Evolutionary conservation across 2,797 vertebrate species (phyloP).

Genomic region (Bufotes viridis): DNA sequence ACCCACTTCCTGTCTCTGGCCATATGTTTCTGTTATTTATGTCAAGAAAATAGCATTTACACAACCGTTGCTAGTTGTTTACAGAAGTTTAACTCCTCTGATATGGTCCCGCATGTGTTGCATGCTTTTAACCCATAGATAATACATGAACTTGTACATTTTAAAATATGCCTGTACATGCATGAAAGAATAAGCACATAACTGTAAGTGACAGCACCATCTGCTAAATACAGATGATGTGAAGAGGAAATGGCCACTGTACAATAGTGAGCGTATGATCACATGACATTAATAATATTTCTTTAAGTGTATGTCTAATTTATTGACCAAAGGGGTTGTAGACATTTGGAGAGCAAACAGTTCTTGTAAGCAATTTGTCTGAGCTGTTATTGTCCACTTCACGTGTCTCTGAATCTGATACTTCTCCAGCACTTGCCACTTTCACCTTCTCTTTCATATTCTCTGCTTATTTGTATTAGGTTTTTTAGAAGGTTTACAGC

Average conservation of each 20-base stretch:
- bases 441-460: slow-evolving; percentile 40
- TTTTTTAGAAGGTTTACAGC: slow-evolving; percentile 22
- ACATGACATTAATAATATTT: slow-evolving; percentile 79
- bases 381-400: slow-evolving; percentile 36
- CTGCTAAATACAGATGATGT: slow-evolving; percentile 84
- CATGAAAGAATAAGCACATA: slow-evolving; percentile 85
- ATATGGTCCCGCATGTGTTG: slow-evolving; percentile 79
- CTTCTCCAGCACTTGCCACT: slow-evolving; percentile 62
- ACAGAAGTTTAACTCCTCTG: slow-evolving; percentile 87
- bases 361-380: neutral
- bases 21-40: slow-evolving; percentile 92
- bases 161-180: slow-evolving; percentile 84
- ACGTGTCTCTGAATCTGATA: slow-evolving; percentile 51
- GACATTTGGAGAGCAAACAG: slow-evolving; percentile 56
- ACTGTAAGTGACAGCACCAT: slow-evolving; percentile 85
- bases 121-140: slow-evolving; percentile 87
- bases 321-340: slow-evolving; percentile 66
- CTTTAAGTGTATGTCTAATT: slow-evolving; percentile 80
- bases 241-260: slow-evolving; percentile 77
- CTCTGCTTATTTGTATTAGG: slow-evolving; percentile 49
- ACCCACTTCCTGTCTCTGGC: slow-evolving; percentile 83
- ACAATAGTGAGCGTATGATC: slow-evolving; percentile 75
- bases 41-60: slow-evolving; percentile 88
- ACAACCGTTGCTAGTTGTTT: slow-evolving; percentile 83
- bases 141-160: slow-evolving; percentile 82